Evolutionary conservation across 2,797 vertebrate species (phyloP).

Genomic region (Xenops minutus): DNA sequence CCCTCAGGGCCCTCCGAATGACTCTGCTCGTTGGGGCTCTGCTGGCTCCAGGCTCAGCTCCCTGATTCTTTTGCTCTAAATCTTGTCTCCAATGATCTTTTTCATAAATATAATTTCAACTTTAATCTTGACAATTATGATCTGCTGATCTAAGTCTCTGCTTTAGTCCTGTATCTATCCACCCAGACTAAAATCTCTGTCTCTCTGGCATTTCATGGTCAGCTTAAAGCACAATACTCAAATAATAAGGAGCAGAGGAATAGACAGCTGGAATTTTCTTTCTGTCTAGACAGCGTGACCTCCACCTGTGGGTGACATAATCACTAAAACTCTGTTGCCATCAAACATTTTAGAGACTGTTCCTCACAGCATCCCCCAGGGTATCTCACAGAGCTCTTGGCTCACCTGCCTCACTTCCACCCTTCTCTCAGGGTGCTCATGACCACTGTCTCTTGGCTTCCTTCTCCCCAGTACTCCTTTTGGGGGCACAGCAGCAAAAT

Average conservation of each 20-base stretch:
- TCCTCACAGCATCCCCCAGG: neutral
- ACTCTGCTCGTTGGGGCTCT: slow-evolving; percentile 1
- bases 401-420: neutral
- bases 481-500: neutral
- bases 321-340: neutral
- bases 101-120: slow-evolving; percentile 49
- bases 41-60: slow-evolving; percentile 9
- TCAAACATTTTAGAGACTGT: neutral
- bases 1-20: slow-evolving; percentile 41
- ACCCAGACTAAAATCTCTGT: neutral
- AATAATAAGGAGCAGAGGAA: neutral
- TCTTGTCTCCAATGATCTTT: slow-evolving; percentile 27
- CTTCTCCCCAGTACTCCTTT: neutral
- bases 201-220: neutral
- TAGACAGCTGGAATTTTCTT: neutral
- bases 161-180: neutral
- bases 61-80: slow-evolving; percentile 36
- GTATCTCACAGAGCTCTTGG: neutral
- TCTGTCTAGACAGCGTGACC: neutral
- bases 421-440: rapidly evolving
- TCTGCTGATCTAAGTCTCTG: slow-evolving; percentile 17
- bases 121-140: slow-evolving; percentile 15
- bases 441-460: neutral
- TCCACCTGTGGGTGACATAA: neutral
- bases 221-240: neutral